These are phyloP conservation scores for Otus scops DNA, from an alignment of 2,797 vertebrate species.

Conservation along the genomic window DNA sequence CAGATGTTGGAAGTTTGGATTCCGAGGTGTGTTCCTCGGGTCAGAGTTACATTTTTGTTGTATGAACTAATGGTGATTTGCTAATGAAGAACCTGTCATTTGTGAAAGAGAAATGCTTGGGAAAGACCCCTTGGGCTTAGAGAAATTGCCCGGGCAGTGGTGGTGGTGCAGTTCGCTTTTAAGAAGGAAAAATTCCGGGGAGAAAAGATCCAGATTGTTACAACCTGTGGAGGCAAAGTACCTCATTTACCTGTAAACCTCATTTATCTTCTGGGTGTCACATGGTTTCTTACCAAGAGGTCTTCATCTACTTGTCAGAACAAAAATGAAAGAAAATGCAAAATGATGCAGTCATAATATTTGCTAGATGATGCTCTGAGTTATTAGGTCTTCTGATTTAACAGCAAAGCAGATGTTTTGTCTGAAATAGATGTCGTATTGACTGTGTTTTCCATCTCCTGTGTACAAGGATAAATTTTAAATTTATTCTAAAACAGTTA, in stretches of 20 bases:
- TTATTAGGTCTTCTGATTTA: neutral
- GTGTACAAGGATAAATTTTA: neutral
- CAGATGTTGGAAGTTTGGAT: neutral
- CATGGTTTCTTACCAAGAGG: neutral
- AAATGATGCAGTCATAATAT: no score
- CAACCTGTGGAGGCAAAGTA: neutral
- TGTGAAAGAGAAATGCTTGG: neutral
- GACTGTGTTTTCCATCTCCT: neutral
- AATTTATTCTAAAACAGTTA: neutral
- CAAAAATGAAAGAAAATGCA: neutral
- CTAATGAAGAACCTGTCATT: neutral
- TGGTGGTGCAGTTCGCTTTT: neutral
- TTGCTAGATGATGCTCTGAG: neutral
- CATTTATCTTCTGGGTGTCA: neutral
- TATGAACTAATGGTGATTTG: neutral
- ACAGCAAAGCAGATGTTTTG: neutral
- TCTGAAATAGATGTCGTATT: neutral
- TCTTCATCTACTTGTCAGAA: neutral
- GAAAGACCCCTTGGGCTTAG: neutral
- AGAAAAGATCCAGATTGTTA: neutral
- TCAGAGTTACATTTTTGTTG: neutral
- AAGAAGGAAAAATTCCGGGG: neutral
- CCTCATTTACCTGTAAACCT: neutral
- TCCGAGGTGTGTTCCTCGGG: neutral
- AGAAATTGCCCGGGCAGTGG: accelerated